Conservation (phyloP, 2,113 vertebrate species). For the Pogonocichla stellata region DNA sequence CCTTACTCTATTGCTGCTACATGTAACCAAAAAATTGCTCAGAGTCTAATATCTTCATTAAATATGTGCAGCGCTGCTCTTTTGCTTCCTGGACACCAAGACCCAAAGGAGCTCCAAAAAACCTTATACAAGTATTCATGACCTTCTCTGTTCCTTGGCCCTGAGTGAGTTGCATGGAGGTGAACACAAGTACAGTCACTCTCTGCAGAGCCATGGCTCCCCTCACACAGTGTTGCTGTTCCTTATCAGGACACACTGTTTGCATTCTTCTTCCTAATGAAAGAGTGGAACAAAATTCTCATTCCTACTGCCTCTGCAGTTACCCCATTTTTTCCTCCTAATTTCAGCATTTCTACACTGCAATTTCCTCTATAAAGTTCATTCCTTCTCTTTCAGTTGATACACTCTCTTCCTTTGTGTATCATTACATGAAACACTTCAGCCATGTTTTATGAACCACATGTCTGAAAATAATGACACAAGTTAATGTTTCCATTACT, state of each 20-base stretch:
- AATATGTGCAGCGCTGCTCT: neutral
- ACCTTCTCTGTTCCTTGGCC: neutral
- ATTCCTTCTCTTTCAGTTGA: neutral
- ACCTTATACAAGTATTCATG: neutral
- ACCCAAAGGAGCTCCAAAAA: neutral
- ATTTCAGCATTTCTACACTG: neutral
- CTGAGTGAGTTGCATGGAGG: rapidly evolving
- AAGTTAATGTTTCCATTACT: slow-evolving; percentile 40
- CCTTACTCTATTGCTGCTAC: neutral
- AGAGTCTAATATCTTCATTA: neutral
- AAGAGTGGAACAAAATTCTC: neutral
- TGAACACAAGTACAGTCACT: neutral
- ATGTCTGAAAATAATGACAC: neutral
- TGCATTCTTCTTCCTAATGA: neutral
- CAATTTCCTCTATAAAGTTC: neutral
- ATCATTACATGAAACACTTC: neutral
- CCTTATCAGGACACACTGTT: neutral
- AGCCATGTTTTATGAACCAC: neutral
- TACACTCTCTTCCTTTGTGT: neutral
- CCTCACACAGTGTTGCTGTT: neutral
- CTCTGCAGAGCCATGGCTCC: neutral
- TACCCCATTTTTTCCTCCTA: neutral
- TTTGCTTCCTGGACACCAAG: neutral
- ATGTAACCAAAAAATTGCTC: neutral
- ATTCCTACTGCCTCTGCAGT: neutral